Evolutionary conservation across 2,888 invertebrate genomes (phyloP).

Genomic region (Cordilura impudica): DNA sequence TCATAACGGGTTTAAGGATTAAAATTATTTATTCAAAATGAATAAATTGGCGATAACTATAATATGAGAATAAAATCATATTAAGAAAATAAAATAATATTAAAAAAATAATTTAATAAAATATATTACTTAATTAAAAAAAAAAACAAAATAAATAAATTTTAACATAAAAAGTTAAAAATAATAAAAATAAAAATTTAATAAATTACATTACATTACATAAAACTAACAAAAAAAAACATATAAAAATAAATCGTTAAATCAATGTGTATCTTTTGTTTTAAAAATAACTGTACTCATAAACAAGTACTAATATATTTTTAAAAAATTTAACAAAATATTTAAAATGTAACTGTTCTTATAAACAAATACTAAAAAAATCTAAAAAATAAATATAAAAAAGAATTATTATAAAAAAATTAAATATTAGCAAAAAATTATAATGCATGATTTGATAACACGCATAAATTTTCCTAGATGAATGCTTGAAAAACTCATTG

Average conservation of each 20-base stretch:
- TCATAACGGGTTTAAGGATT: slow-evolving; percentile 21
- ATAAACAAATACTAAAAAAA: not conserved
- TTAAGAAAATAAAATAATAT: not conserved
- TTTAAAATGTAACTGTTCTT: not conserved
- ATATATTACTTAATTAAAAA: not conserved
- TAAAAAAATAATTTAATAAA: not conserved
- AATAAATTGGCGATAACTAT: not conserved
- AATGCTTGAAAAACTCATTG: too few relatives aligned
- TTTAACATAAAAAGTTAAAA: not conserved
- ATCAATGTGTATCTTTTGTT: not conserved
- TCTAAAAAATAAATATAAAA: not conserved
- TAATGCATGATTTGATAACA: too few relatives aligned
- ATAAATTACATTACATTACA: not conserved
- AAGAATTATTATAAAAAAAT: too few relatives aligned
- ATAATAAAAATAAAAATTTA: too few relatives aligned
- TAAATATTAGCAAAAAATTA: too few relatives aligned
- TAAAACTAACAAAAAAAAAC: not conserved
- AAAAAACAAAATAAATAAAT: not conserved
- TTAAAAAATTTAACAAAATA: too few relatives aligned
- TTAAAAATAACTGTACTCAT: not conserved
- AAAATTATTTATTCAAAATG: not conserved
- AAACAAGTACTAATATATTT: not conserved
- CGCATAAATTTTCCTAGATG: too few relatives aligned
- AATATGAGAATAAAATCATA: not conserved
- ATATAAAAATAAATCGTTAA: not conserved